These are phyloP conservation scores for Prosapia bicincta DNA, from an alignment of 2,888 invertebrate species.

Conservation along the genomic window DNA sequence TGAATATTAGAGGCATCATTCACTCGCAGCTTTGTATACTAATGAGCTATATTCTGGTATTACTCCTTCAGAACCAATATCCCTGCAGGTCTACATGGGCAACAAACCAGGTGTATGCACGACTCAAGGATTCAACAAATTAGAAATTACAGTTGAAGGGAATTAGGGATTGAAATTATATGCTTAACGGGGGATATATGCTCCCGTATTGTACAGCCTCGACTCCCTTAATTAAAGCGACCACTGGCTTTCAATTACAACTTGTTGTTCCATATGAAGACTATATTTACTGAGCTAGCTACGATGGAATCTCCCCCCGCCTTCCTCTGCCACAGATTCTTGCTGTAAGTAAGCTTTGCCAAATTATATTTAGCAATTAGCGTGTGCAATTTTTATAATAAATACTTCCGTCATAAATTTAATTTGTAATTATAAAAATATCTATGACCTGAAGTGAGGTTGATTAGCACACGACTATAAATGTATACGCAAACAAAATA, in stretches of 20 bases:
- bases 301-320: background rate
- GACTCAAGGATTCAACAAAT: background rate
- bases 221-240: background rate
- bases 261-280: background rate
- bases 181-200: background rate
- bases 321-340: too few species aligned
- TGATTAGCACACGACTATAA: too few species aligned
- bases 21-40: background rate
- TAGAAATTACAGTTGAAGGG: conserved; percentile 7
- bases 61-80: background rate
- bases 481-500: too few species aligned
- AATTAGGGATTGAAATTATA: conserved; percentile 18
- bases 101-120: background rate
- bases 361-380: too few species aligned
- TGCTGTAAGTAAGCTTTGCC: too few species aligned
- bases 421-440: too few species aligned
- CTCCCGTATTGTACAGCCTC: background rate
- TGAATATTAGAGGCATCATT: too few species aligned
- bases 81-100: background rate
- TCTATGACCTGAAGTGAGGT: too few species aligned
- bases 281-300: background rate
- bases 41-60: background rate
- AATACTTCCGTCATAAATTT: too few species aligned
- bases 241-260: background rate
- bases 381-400: too few species aligned